Evolutionary conservation across 1,140 invertebrate species (phyloP), one percentile per base, ranked within the genome.

Genomic region (Uloborus diversus): DNA sequence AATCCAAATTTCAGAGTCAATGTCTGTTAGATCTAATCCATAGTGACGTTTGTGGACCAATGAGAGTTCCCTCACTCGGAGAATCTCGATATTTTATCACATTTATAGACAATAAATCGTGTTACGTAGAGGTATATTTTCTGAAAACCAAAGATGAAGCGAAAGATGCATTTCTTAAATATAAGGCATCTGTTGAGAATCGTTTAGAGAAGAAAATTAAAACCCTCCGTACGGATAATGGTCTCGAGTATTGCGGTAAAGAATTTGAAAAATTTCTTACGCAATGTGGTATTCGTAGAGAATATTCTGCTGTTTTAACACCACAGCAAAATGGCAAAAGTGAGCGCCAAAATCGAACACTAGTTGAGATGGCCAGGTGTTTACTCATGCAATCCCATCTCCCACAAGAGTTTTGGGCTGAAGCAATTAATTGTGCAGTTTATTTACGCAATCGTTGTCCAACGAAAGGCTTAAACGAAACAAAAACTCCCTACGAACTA

Each of bases 311-410:
- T 14, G 61, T 66, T 3, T 82, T 82, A 51, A 78, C 79, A 14
- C 81, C 84, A n/a, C 27, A 85, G 66, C 82, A 84, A 76, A 85
- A 85, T 78, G 82, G 83, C 9, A 47, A 53, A 25, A 69, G 70
- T 28, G 84, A 87, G 81, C 71, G 85, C 84, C 85, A 86, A 70
- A 88, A 85, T 33, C 68, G 87, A 78, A 88, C 84, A 9, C 17
- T 88, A 35, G 84, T 88, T 17, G 47, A 83, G 35, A 37, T 17
- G 59, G 82, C 81, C 20, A 80, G 66, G 47, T 79, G 68, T 23
- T 81, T 80, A 70, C 64, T 85, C 30, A 20, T 82, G 3, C 69
- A 82, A 51, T 27, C 82, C 17, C 62, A 66, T 51, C 37, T 86
- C 11, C 73, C 82, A 27, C 73, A 82, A 30, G 49, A 37, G 1